Evolutionary conservation across 2,113 vertebrate genomes (phyloP), one percentile per base, ranked within the genome.

Genomic region (Leptodactylus fuscus): DNA sequence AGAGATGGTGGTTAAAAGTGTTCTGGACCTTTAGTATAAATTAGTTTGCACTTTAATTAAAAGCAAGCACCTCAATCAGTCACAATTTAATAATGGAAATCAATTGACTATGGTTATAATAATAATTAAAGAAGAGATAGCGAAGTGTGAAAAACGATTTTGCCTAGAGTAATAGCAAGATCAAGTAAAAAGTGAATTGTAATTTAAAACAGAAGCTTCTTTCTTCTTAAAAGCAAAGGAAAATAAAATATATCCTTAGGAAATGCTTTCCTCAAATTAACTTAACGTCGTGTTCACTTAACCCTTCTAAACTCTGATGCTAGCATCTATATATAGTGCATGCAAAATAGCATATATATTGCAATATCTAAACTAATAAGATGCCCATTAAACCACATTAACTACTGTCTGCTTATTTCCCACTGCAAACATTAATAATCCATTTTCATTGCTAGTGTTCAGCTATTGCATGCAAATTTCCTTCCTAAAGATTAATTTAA

Each of bases 71-170:
- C 81, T 83, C 51, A 74, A 51, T 83, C 81, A 83, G 49, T 10
- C 49, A 41, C 81, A 74, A 58, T 74, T 83, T 83, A 83, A 74
- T 83, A 74, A 83, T 20, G 67, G 22, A 83, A 73, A 74, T 60
- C 81, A 83, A 74, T 60, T 58, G 34, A 83, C 49, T 32, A 83
- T 74, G 29, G 3, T 60, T 55, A 74, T 44, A 74, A 60, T 74
- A 74, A 55, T 60, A 44, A 74, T 60, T 83, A 73, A 73, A 71
- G 18, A 11, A 53, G 67, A 73, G 29, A 51, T 38, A 9, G 22
- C 51, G n/a, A 29, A 22, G 13, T 38, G 81, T 73, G 16, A 51
- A 16, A 34, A 70, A 82, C 1, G 32, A 60, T 58, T 74, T 73
- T 44, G 67, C 69, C 69, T 73, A 44, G 5, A 69, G 80, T 13